A percentile compares a stretch with the other conserved stretches of the same genome.
Conservation (phyloP, 2,113 vertebrate genomes). For the Montifringilla adamsi region DNA sequence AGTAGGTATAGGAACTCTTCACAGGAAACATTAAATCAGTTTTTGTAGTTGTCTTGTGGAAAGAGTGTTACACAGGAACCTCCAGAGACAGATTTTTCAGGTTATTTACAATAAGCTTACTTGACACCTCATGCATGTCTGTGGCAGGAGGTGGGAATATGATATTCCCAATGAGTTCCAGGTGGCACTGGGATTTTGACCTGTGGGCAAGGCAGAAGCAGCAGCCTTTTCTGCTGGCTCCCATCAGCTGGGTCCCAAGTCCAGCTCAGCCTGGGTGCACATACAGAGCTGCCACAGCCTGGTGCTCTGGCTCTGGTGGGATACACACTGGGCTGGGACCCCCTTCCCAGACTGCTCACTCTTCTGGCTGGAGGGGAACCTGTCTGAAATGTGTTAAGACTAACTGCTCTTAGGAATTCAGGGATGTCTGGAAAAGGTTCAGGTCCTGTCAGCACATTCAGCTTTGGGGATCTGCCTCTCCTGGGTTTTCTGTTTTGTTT, state of each 20-base stretch:
- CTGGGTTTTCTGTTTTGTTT: neutral
- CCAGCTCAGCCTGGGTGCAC: neutral
- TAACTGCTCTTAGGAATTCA: neutral
- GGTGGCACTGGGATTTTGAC: neutral
- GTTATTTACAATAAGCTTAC: neutral
- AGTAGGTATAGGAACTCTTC: neutral
- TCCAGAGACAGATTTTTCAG: neutral
- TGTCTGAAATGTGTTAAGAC: neutral
- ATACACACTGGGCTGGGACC: accelerated
- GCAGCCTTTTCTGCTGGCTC: neutral
- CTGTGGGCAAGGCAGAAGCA: neutral
- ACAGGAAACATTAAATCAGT: neutral
- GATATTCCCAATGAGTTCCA: neutral
- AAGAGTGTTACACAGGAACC: neutral
- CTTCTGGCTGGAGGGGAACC: neutral
- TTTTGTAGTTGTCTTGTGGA: neutral
- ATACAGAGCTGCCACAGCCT: neutral
- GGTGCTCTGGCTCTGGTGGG: neutral
- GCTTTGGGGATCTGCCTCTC: neutral
- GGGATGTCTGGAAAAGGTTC: neutral
- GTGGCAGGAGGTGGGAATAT: neutral
- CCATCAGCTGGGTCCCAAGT: accelerated
- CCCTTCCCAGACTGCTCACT: neutral
- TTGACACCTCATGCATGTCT: neutral
- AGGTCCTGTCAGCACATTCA: neutral